Evolutionary conservation across 2,888 invertebrate genomes (phyloP).

Genomic region (Octonoba sinensis): DNA sequence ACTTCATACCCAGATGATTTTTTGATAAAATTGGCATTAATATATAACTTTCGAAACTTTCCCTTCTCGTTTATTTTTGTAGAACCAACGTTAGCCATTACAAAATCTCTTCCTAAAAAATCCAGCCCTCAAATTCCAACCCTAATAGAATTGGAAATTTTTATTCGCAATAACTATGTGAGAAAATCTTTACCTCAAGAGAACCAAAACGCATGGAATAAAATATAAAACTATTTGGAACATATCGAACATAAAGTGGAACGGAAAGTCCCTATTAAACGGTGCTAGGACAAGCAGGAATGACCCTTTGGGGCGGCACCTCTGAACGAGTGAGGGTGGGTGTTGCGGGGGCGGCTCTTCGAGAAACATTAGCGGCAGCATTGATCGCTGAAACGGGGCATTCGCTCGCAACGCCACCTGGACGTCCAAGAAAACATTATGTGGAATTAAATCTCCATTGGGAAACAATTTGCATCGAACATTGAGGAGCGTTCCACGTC

Average conservation of each 20-base stretch:
- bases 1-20: too few species aligned
- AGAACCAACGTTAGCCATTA: neutral
- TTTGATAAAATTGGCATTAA: too few species aligned
- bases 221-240: neutral
- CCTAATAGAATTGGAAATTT: conserved; percentile 7
- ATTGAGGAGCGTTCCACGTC: conserved; percentile 36
- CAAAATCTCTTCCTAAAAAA: conserved; percentile 6
- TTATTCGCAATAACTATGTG: neutral
- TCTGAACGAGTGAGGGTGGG: neutral
- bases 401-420: conserved; percentile 49
- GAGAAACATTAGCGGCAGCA: conserved; percentile 55
- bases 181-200: conserved; percentile 5
- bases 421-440: conserved; percentile 56
- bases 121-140: neutral
- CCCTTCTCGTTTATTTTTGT: neutral
- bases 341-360: conserved; percentile 21
- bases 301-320: conserved; percentile 36
- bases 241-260: neutral
- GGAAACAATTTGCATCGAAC: conserved; percentile 64
- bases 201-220: neutral
- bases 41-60: too few species aligned
- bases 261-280: conserved; percentile 1
- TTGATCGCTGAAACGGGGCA: neutral
- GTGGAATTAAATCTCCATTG: conserved; percentile 61
- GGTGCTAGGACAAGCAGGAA: conserved; percentile 16